A percentile compares a stretch with the other conserved stretches of the same genome.
Conservation (phyloP, 2,888 invertebrate genomes). For the Bruchidius siliquastri region DNA sequence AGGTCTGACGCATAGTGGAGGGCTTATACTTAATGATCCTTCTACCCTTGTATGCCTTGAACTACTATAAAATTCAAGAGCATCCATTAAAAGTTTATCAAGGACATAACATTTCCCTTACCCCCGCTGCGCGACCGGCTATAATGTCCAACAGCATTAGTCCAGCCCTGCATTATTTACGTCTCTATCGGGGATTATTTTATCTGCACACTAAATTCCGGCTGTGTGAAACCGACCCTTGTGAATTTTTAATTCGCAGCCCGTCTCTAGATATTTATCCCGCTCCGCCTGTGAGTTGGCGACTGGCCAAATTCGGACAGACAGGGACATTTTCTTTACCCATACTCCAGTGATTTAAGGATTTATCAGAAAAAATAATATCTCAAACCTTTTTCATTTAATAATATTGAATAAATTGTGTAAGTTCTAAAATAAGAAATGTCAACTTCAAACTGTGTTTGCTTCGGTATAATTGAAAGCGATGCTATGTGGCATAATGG, state of each 20-base stretch:
- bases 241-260: conserved; percentile 7
- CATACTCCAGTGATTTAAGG: conserved; percentile 6
- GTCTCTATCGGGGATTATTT: not conserved
- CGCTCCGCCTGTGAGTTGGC: conserved; percentile 5
- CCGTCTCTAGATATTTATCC: conserved; percentile 3
- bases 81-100: not conserved
- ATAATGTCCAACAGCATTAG: not conserved
- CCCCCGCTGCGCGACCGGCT: not conserved
- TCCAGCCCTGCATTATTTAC: not conserved
- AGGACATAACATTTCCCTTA: not conserved
- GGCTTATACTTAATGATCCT: no score
- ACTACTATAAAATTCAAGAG: not conserved
- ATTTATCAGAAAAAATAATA: not conserved
- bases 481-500: no score
- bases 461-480: no score
- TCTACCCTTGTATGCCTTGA: not conserved
- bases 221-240: not conserved
- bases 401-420: no score
- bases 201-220: not conserved
- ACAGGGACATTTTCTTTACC: not conserved
- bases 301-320: not conserved
- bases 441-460: no score
- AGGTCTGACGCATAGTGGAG: no score
- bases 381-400: not conserved
- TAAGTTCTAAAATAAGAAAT: no score